phyloP scores from a whole-genome alignment of 1,140 invertebrate species.

The Ladona fulva region DNA sequence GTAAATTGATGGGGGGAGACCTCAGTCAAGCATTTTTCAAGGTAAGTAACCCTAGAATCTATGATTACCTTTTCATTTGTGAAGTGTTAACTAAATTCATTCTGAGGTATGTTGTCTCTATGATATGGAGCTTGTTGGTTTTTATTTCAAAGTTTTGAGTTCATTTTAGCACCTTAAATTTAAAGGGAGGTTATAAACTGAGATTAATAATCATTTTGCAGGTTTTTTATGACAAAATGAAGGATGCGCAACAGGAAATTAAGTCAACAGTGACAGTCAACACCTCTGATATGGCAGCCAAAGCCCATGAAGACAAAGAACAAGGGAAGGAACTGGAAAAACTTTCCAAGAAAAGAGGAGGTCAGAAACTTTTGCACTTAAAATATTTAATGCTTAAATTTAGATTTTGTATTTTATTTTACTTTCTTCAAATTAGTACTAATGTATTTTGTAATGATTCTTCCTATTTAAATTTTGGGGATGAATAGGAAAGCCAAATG shows the following conservation, averaged over 20 bases:
- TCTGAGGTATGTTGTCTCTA: no score
- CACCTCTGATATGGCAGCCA: constrained; percentile 70
- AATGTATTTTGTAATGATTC: no score
- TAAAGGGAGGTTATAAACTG: background rate
- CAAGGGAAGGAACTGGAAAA: constrained; percentile 55
- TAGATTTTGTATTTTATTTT: no score
- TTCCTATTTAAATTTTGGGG: no score
- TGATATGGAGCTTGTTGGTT: no score
- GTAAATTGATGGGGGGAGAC: constrained; percentile 79
- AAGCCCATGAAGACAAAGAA: constrained; percentile 66
- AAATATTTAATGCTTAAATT: no score
- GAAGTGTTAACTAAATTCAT: no score
- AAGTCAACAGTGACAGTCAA: constrained; percentile 86
- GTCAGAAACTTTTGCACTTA: constrained; percentile 27
- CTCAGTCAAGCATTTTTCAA: constrained; percentile 94
- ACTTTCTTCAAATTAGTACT: no score
- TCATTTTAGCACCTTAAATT: background rate
- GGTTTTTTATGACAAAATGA: constrained; percentile 94
- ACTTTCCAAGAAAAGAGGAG: constrained; percentile 46
- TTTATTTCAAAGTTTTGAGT: no score
- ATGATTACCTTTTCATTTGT: no score
- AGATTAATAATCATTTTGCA: constrained; percentile 32
- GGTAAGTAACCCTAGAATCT: constrained; percentile 37
- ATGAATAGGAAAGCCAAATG: constrained; percentile 51
- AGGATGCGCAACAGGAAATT: constrained; percentile 89